phyloP scores from a whole-genome alignment of 2,888 invertebrate genomes.

The Helobdella robusta region DNA sequence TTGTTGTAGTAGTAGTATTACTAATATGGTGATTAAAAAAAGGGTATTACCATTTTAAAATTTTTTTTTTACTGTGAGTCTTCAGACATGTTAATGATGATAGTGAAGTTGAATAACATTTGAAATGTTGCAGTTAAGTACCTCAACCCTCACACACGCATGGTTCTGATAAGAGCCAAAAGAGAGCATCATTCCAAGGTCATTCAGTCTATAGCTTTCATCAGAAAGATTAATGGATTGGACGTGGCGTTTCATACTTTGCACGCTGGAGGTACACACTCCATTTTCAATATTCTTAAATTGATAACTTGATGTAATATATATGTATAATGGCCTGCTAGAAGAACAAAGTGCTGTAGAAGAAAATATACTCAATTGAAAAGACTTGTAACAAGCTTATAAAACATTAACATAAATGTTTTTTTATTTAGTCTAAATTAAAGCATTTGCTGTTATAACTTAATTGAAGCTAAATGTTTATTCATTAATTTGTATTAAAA shows the following conservation, averaged over 20 bases:
- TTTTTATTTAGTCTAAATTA: not conserved
- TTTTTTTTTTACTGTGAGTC: not conserved
- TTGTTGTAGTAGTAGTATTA: too few relatives aligned
- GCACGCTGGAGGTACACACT: conserved; percentile 7
- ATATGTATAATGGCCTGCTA: too few relatives aligned
- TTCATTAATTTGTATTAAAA: not conserved
- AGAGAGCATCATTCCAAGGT: conserved; percentile 4
- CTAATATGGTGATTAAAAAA: too few relatives aligned
- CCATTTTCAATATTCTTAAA: not conserved
- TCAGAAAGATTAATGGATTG: conserved; percentile 6
- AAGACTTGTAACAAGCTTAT: too few relatives aligned
- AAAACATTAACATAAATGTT: too few relatives aligned
- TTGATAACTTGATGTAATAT: not conserved
- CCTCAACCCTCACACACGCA: conserved; percentile 16
- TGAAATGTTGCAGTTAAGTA: conserved; percentile 14
- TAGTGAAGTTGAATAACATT: not conserved
- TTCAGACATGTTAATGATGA: not conserved
- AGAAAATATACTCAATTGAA: too few relatives aligned
- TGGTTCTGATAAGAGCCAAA: conserved; percentile 14
- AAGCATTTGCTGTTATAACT: not conserved
- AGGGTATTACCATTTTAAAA: too few relatives aligned
- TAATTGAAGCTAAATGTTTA: not conserved
- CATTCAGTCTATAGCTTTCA: conserved; percentile 6
- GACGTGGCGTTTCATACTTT: conserved; percentile 8
- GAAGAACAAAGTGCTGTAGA: too few relatives aligned